Evolutionary conservation across 2,888 invertebrate genomes (phyloP).

Genomic region (Latheticus oryzae): DNA sequence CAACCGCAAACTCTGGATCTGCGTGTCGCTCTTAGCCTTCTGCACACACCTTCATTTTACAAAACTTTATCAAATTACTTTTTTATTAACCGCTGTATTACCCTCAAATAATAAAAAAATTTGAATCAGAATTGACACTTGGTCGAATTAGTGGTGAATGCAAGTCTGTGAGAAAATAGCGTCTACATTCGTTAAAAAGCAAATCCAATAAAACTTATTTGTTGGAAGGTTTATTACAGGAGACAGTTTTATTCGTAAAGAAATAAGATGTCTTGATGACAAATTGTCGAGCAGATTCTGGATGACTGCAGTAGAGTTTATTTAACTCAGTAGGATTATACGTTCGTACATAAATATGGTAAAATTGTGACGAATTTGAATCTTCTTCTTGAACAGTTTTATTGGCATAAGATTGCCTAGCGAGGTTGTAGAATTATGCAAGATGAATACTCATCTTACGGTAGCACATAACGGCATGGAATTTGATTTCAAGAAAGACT

Average conservation of each 20-base stretch:
- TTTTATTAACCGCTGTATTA: constrained; percentile 36
- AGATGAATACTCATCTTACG: constrained; percentile 45
- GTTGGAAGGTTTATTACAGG: constrained; percentile 38
- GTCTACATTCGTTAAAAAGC: constrained; percentile 19
- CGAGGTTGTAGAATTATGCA: constrained; percentile 38
- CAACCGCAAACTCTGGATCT: constrained; percentile 49
- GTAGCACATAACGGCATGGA: constrained; percentile 42
- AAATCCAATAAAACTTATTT: constrained; percentile 34
- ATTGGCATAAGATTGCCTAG: constrained; percentile 43
- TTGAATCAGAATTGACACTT: not conserved
- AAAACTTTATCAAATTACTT: constrained; percentile 42
- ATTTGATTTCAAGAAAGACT: constrained; percentile 48
- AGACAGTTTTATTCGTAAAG: constrained; percentile 40
- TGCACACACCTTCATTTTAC: constrained; percentile 41
- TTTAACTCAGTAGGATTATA: constrained; percentile 39
- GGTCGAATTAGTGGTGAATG: constrained; percentile 2
- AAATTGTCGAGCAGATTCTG: constrained; percentile 40
- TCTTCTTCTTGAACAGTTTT: constrained; percentile 42
- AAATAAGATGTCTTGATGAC: constrained; percentile 44
- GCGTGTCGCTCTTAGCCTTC: constrained; percentile 41
- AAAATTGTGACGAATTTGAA: constrained; percentile 45
- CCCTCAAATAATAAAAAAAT: not conserved
- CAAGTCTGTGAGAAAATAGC: not conserved
- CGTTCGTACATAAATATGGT: constrained; percentile 35
- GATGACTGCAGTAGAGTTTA: constrained; percentile 38